Evolutionary conservation across 2,797 vertebrate species (phyloP), one percentile per base, ranked within the genome.

Genomic region (Paramormyrops hopkinsi): DNA sequence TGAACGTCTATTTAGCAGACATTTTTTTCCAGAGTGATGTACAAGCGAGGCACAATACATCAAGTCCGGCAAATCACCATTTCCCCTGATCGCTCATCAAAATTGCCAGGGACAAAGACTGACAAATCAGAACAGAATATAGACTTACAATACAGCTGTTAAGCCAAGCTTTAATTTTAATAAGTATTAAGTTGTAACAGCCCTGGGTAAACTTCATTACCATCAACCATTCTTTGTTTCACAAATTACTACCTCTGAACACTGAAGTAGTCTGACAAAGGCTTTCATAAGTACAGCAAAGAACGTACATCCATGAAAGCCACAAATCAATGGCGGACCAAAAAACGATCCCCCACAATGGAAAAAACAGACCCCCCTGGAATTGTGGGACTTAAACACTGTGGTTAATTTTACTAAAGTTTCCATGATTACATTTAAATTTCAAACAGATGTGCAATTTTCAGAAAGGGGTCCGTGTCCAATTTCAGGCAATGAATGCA

Each of bases 111-210:
- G 83, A 65, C 44, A 83, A 90, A 83, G 5, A 51, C 4, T 37
- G n/a, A 48, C 19, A 22, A 62, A 59, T 54, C 17, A 87, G 54
- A 46, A 65, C 41, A 65, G 85, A 85, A 54, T 62, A 62, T 17
- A 89, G 33, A 83, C 50, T 17, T 82, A 65, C 56, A 51, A 87
- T 46, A 89, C 86, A 82, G 22, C 54, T 65, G 56, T 25, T 83
- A 82, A 91, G 69, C 33, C 65, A 73, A 46, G 33, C 53, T 14
- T 79, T 89, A 50, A 91, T 88, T 89, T 86, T 22, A 56, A 88
- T 85, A 53, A 84, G 84, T 25, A 44, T 76, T 51, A 76, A 76
- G 69, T 37, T 11, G 14, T n/a, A 51, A 79, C 48, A 54, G 50
- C 88, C n/a, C 25, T 54, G 11, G 50, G 76, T 37, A 79, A 44